A percentile compares a stretch with the other conserved stretches of the same genome.
Evolutionary conservation across 2,888 invertebrate species (phyloP).

Genomic region (Drosophila anomelani): DNA sequence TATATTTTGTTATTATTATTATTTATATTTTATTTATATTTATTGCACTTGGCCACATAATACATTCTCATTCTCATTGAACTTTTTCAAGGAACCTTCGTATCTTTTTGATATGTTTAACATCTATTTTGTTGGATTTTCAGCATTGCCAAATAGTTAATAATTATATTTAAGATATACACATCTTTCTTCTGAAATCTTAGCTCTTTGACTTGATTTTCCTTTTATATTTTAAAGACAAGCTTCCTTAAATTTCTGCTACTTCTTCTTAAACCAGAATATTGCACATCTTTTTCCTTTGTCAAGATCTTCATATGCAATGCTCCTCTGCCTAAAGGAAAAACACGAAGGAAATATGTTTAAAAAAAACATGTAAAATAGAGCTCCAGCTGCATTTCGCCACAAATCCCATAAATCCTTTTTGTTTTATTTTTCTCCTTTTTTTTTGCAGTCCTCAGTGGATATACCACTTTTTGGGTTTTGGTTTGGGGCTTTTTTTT

Average conservation of each 20-base stretch:
- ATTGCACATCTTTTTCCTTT: not conserved
- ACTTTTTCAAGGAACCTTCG: not conserved
- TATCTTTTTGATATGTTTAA: not conserved
- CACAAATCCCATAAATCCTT: slow-evolving; percentile 19
- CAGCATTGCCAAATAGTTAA: not conserved
- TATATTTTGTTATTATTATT: not conserved
- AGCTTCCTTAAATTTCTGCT: not conserved
- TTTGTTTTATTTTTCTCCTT: slow-evolving; percentile 14
- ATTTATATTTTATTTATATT: too few species aligned
- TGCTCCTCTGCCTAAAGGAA: not conserved
- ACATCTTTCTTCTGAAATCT: not conserved
- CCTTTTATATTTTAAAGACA: not conserved
- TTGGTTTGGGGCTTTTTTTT: not conserved
- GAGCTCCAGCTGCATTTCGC: slow-evolving; percentile 23
- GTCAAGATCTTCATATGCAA: not conserved
- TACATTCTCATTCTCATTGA: too few species aligned
- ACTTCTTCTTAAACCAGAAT: not conserved
- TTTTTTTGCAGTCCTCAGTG: not conserved
- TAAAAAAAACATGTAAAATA: not conserved
- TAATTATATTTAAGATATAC: not conserved
- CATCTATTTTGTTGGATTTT: not conserved
- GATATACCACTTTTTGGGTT: slow-evolving; percentile 5
- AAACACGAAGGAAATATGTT: slow-evolving; percentile 1
- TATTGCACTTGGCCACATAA: not conserved
- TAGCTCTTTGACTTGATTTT: too few species aligned